These are phyloP conservation scores for Yponomeuta sedellus DNA, from an alignment of 2,888 invertebrate genomes.

Conservation along the genomic window DNA sequence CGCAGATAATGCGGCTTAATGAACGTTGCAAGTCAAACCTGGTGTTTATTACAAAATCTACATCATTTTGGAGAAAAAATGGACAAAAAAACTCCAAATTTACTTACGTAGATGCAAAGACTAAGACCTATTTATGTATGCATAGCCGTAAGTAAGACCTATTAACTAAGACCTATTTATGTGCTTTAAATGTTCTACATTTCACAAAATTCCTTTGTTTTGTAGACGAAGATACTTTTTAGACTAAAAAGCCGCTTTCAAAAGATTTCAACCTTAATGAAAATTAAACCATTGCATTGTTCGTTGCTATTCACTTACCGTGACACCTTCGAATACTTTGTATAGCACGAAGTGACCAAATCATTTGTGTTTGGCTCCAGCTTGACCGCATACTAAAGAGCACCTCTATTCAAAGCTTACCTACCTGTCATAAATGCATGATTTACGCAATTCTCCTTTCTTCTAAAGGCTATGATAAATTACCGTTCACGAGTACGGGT, in stretches of 20 bases:
- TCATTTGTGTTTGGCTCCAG: slow-evolving; percentile 51
- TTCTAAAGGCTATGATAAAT: slow-evolving; percentile 69
- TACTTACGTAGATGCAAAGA: too few relatives aligned
- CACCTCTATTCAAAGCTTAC: slow-evolving; percentile 57
- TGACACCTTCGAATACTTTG: neutral
- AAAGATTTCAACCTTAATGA: neutral
- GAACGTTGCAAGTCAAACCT: too few relatives aligned
- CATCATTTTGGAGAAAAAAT: too few relatives aligned
- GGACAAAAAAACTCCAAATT: too few relatives aligned
- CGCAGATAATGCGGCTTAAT: too few relatives aligned
- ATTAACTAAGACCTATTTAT: too few relatives aligned
- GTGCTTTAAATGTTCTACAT: too few relatives aligned
- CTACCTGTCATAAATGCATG: slow-evolving; percentile 71
- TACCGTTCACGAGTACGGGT: slow-evolving; percentile 55
- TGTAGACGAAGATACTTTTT: too few relatives aligned
- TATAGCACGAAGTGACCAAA: slow-evolving; percentile 33
- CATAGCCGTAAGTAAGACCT: too few relatives aligned
- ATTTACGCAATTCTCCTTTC: slow-evolving; percentile 65
- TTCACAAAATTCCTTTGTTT: too few relatives aligned
- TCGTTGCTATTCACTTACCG: neutral
- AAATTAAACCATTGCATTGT: neutral
- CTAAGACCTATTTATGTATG: too few relatives aligned
- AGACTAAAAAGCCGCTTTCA: neutral
- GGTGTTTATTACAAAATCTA: too few relatives aligned
- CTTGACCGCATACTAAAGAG: slow-evolving; percentile 42